These are phyloP conservation scores for Scaptomyza reducta DNA, from an alignment of 2,888 invertebrate species.

Conservation along the genomic window DNA sequence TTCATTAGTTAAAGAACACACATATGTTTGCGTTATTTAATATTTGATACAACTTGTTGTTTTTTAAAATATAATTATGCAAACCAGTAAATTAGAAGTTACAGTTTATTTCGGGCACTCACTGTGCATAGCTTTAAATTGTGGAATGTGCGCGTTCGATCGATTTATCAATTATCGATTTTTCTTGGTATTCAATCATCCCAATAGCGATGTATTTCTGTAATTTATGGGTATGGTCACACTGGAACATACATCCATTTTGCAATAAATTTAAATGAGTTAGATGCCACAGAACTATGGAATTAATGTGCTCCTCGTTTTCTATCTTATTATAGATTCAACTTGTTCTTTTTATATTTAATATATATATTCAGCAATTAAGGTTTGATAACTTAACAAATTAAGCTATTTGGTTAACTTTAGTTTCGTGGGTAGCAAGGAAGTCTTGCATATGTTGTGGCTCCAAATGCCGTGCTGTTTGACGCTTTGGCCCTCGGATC, in stretches of 20 bases:
- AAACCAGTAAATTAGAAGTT: neutral
- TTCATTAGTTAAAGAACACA: no score
- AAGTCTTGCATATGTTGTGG: conserved; percentile 75
- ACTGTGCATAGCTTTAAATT: neutral
- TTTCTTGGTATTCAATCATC: neutral
- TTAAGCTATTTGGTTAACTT: neutral
- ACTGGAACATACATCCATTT: neutral
- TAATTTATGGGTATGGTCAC: neutral
- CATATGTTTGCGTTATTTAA: neutral
- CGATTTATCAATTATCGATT: neutral
- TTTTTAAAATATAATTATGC: neutral
- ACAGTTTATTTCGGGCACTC: no score
- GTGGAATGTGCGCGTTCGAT: neutral
- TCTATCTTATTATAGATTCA: no score
- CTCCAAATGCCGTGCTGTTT: conserved; percentile 82
- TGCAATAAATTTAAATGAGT: neutral
- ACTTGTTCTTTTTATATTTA: no score
- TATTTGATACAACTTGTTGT: neutral
- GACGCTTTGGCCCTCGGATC: conserved; percentile 65
- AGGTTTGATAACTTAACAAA: conserved; percentile 8
- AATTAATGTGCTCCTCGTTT: no score
- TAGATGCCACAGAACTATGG: no score
- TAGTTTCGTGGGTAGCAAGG: conserved; percentile 52
- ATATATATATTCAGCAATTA: neutral
- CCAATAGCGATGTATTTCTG: neutral